phyloP scores from a whole-genome alignment of 1,140 invertebrate species.

The Trigoniulus corallinus region DNA sequence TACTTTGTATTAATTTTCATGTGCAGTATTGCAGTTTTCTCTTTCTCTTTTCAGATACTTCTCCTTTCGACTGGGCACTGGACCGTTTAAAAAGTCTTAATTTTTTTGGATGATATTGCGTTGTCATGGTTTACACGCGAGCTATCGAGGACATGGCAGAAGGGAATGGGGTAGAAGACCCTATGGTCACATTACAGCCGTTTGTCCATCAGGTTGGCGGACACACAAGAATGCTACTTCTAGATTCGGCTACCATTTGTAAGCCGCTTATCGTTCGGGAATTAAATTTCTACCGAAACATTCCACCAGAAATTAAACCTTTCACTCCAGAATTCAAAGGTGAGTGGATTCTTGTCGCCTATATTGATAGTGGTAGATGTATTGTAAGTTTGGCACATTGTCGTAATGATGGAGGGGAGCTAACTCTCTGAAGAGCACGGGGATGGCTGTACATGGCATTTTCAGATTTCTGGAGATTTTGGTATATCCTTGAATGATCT shows the following conservation, averaged over 20 bases:
- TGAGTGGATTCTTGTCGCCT: conserved; percentile 10
- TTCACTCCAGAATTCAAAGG: conserved; percentile 31
- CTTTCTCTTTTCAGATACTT: no score
- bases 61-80: no score
- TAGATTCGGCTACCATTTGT: conserved; percentile 28
- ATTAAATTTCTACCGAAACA: conserved; percentile 27
- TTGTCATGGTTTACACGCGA: conserved; percentile 9
- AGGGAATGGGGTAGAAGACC: conserved; percentile 4
- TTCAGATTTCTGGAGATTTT: neutral
- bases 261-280: conserved; percentile 29
- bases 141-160: conserved; percentile 3
- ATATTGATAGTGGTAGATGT: conserved; percentile 1
- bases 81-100: no score
- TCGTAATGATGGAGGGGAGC: no score
- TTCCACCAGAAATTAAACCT: conserved; percentile 23
- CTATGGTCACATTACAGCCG: conserved; percentile 11
- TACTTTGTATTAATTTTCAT: no score
- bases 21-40: no score
- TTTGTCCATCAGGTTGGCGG: conserved; percentile 24
- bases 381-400: no score
- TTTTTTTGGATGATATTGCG: neutral
- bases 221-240: conserved; percentile 25
- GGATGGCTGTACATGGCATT: no score
- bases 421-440: no score
- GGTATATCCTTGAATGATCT: no score